Conservation (phyloP, 92 coral and sea anemone genomes). For the Chrysogorgia sp. region DNA sequence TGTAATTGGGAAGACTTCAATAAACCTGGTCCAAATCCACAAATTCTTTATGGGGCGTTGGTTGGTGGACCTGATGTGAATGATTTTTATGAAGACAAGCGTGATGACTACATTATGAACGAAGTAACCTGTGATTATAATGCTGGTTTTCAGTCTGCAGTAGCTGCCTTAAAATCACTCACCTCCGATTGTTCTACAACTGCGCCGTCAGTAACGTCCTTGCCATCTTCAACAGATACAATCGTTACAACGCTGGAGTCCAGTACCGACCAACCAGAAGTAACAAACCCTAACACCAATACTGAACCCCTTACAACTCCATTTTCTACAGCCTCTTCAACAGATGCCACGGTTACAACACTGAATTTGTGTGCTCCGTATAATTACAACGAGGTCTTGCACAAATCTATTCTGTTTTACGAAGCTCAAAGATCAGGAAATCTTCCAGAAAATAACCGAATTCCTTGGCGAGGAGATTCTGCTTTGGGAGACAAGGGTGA, state of each 20-base stretch:
- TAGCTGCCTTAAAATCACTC: constrained; percentile 70
- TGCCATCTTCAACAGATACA: constrained; percentile 2
- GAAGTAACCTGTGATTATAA: constrained; percentile 87
- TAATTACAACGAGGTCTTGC: constrained; percentile 64
- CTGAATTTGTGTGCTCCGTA: too few relatives aligned
- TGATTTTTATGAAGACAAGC: constrained; percentile 66
- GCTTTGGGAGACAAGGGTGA: constrained; percentile 12
- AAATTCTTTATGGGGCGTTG: constrained; percentile 71
- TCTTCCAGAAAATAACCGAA: constrained; percentile 11
- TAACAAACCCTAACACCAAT: not conserved
- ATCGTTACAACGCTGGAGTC: not conserved
- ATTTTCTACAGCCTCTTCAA: not conserved
- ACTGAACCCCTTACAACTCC: not conserved
- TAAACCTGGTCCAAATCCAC: constrained; percentile 71
- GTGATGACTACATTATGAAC: constrained; percentile 73
- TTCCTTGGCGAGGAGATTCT: constrained; percentile 26
- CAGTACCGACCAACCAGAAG: constrained; percentile 4
- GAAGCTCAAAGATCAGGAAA: constrained; percentile 35
- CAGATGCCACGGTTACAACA: too few relatives aligned
- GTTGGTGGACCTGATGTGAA: constrained; percentile 79
- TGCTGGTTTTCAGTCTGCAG: constrained; percentile 88
- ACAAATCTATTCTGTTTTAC: constrained; percentile 72
- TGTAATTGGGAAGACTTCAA: constrained; percentile 56
- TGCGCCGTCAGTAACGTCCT: not conserved
- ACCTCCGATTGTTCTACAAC: not conserved